Base-by-base conservation (phyloP, 2,113 vertebrate genomes). In the Triplophysa tibetana region DNA sequence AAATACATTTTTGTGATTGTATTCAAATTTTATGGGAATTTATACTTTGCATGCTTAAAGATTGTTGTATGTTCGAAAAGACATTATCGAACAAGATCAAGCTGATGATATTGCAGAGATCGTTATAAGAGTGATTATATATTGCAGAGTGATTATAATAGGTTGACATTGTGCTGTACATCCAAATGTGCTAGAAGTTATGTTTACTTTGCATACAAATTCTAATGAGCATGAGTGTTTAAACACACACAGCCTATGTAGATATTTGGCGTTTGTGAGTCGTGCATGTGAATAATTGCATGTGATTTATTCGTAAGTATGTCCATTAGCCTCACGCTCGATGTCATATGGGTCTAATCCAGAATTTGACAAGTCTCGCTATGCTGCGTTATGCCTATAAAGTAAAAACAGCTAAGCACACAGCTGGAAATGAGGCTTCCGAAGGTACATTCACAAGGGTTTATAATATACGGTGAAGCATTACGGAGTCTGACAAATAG, bases 381-480 rank as follows among this genome's bases (percentile, higher is more conserved):
- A 45, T 69, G 23, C 23, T 69, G 5, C 19, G 23, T 60, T 67
- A 6, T 75, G 52, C 45, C 2, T 9, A 8, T 38, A 69, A 62
- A 24, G 48, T 64, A 33, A 68, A 78, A 67, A 33, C 43, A 82
- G 41, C 29, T 29, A n/a, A 14, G 12, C 66, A 77, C 23, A 76
- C 23, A 26, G 29, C 61, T 45, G n/a, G 13, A 66, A 68, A 66
- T 24, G 8, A 54, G 2, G 45, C 14, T 70, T 70, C 16, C 23
- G 16, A 70, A 61, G 13, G 56, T 7, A 73, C 13, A 41, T 16
- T 60, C 52, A 41, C 12, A 43, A 24, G 21, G 21, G 56, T 61
- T 75, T 61, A 62, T 75, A 74, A 74, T 74, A 61, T 45, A 74
- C 13, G 38, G 56, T 74, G 56, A 74, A 74, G 33, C 2, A 8